Evolutionary conservation across 2,113 vertebrate genomes (phyloP).

Genomic region (Athene noctua): DNA sequence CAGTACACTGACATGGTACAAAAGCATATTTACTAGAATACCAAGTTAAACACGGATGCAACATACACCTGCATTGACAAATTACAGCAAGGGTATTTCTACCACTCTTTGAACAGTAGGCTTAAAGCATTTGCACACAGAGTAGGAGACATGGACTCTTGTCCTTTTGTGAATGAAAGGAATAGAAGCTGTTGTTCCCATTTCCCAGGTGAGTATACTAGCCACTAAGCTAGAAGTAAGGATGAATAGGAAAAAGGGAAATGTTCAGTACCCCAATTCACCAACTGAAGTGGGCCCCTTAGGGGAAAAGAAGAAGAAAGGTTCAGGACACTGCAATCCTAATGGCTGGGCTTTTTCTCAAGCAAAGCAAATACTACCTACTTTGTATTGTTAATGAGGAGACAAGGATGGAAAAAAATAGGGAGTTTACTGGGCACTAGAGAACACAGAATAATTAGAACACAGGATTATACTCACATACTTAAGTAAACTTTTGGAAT

Average conservation of each 20-base stretch:
- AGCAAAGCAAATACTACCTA: background rate
- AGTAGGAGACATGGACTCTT: background rate
- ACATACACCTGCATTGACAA: background rate
- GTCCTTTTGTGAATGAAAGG: background rate
- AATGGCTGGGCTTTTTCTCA: background rate
- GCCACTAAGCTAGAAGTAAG: background rate
- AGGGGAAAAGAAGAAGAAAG: background rate
- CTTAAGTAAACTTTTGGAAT: background rate
- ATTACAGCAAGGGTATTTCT: background rate
- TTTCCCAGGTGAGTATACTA: background rate
- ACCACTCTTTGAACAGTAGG: background rate
- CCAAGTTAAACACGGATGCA: background rate
- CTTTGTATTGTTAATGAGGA: background rate
- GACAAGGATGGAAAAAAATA: background rate
- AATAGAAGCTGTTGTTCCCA: background rate
- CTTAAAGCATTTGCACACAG: background rate
- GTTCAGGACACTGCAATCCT: background rate
- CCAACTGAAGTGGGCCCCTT: accelerated
- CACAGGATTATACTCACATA: background rate
- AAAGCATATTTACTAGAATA: background rate
- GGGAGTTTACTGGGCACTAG: background rate
- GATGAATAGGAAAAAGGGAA: background rate
- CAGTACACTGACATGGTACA: background rate
- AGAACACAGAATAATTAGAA: background rate
- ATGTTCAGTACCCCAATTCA: background rate